Conservation (phyloP, 2,797 vertebrate species). For the Paedocypris micromegethes region DNA sequence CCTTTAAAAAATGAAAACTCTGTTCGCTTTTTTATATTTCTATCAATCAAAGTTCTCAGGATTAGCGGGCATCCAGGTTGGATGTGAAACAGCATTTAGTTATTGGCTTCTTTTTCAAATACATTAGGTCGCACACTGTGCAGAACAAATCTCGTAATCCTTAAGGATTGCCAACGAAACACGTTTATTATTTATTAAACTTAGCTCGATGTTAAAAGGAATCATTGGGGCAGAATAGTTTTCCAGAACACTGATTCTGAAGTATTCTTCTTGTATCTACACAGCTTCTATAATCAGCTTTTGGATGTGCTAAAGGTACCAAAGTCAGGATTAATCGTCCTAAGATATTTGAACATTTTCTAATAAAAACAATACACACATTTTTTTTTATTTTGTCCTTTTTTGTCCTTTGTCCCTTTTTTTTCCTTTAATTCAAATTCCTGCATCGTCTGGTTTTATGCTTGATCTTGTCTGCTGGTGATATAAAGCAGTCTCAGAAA, state of each 20-base stretch:
- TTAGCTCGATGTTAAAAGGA: slow-evolving; percentile 18
- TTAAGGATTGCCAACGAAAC: slow-evolving; percentile 15
- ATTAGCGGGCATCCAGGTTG: slow-evolving; percentile 2
- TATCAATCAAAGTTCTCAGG: neutral
- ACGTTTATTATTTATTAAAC: slow-evolving; percentile 31
- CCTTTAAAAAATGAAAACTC: too few species aligned
- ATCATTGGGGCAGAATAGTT: slow-evolving; percentile 23
- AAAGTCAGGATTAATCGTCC: neutral
- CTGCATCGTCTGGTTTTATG: too few species aligned
- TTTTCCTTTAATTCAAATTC: too few species aligned
- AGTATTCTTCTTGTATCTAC: slow-evolving; percentile 23
- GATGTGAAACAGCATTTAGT: slow-evolving; percentile 7
- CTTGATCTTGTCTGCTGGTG: too few species aligned
- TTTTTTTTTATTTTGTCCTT: too few species aligned
- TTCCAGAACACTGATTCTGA: slow-evolving; percentile 33
- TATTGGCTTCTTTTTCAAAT: slow-evolving; percentile 15
- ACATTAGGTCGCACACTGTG: neutral
- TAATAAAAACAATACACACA: too few species aligned
- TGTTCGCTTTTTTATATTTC: too few species aligned
- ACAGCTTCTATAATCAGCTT: slow-evolving; percentile 8
- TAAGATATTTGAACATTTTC: too few species aligned
- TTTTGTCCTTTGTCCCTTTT: too few species aligned
- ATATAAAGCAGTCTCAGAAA: too few species aligned
- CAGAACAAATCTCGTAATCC: slow-evolving; percentile 22
- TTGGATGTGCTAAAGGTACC: slow-evolving; percentile 10